Evolutionary conservation across 2,888 invertebrate species (phyloP).

Genomic region (Hanleya hanleyi): DNA sequence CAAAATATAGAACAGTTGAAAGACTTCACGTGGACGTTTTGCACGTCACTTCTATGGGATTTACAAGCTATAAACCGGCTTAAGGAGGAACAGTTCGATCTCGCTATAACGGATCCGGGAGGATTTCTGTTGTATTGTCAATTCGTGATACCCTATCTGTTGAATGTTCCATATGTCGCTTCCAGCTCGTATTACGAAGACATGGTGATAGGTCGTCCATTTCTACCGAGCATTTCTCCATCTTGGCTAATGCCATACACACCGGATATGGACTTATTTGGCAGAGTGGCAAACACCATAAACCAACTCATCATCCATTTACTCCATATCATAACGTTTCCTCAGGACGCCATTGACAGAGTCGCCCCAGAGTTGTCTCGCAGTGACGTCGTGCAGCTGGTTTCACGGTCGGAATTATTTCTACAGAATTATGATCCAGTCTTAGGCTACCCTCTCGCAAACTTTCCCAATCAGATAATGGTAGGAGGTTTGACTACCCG

Average conservation of each 20-base stretch:
- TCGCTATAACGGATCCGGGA: constrained; percentile 29
- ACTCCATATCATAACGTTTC: constrained; percentile 21
- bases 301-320: background rate
- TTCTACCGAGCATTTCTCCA: constrained; percentile 7
- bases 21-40: too few species aligned
- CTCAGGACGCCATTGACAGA: constrained; percentile 26
- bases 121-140: constrained; percentile 9
- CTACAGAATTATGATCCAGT: constrained; percentile 38
- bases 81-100: constrained; percentile 20
- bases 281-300: background rate
- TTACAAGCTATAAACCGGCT: too few species aligned
- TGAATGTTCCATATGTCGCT: constrained; percentile 31
- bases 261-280: background rate
- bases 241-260: background rate
- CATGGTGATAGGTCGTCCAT: background rate
- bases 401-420: constrained; percentile 31
- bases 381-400: background rate
- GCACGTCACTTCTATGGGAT: too few species aligned
- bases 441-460: constrained; percentile 37
- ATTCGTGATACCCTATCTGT: constrained; percentile 21
- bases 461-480: constrained; percentile 38
- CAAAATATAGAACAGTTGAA: too few species aligned
- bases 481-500: constrained; percentile 39
- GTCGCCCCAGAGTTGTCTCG: constrained; percentile 37
- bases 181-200: constrained; percentile 5